Percentiles rank a stretch among this genome's conserved stretches.
These are phyloP conservation scores for Ceratitis capitata DNA, from an alignment of 1,140 invertebrate species.

Conservation along the genomic window DNA sequence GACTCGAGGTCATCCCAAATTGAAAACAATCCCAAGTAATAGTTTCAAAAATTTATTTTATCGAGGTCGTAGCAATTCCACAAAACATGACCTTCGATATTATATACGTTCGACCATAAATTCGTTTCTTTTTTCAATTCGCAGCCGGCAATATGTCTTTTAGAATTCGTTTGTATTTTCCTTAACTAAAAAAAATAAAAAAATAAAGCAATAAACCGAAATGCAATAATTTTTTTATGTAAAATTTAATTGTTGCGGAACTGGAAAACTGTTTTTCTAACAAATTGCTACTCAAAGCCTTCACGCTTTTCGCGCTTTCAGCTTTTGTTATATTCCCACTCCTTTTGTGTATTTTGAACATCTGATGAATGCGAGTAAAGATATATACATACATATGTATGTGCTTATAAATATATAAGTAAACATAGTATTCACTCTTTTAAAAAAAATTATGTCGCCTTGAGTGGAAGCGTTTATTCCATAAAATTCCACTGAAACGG, in stretches of 20 bases:
- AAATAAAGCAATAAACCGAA: too few species aligned
- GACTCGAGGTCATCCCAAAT: too few species aligned
- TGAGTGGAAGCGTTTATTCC: not conserved
- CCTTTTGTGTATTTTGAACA: not conserved
- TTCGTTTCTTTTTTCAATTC: too few species aligned
- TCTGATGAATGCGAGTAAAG: not conserved
- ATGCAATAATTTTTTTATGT: conserved; percentile 14
- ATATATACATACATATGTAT: not conserved
- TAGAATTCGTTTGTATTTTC: conserved; percentile 19
- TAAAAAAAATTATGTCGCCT: not conserved
- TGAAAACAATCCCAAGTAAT: too few species aligned
- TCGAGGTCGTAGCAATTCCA: too few species aligned
- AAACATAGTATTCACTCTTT: too few species aligned
- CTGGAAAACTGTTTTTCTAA: conserved; percentile 7
- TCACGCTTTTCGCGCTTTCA: not conserved
- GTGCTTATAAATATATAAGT: not conserved
- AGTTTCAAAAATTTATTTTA: too few species aligned
- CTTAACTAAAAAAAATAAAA: not conserved
- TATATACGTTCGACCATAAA: too few species aligned
- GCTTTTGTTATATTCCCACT: not conserved
- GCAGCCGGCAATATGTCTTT: not conserved
- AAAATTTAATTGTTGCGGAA: conserved; percentile 14
- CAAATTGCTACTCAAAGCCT: conserved; percentile 16
- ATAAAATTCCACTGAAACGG: not conserved
- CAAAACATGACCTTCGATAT: too few species aligned